Conservation (phyloP, 2,888 invertebrate species). For the Dasypolia templi region DNA sequence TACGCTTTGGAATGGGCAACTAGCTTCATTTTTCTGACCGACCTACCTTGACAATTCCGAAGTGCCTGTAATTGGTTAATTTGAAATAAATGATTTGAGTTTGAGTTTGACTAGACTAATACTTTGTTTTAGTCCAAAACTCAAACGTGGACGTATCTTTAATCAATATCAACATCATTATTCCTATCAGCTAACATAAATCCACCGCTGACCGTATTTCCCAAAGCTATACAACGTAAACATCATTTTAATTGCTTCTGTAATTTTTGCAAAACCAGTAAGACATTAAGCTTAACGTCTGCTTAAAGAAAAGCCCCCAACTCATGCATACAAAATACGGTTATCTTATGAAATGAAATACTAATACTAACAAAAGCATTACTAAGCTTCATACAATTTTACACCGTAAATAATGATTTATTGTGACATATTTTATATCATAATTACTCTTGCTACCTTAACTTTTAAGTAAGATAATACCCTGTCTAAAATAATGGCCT, state of each 20-base stretch:
- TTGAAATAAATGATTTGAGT: too few relatives aligned
- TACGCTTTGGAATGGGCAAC: too few relatives aligned
- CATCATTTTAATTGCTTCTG: constrained; percentile 11
- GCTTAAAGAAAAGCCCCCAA: constrained; percentile 8
- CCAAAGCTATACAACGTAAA: not conserved
- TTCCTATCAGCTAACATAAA: not conserved
- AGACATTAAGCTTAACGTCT: constrained; percentile 22
- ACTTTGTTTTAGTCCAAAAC: not conserved
- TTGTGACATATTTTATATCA: constrained; percentile 54
- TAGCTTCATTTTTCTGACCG: too few relatives aligned
- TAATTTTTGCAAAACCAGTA: not conserved
- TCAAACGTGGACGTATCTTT: not conserved
- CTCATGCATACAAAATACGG: constrained; percentile 49
- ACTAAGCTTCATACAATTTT: constrained; percentile 26
- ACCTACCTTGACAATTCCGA: too few relatives aligned
- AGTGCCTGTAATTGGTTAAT: too few relatives aligned
- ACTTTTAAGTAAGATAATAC: constrained; percentile 70
- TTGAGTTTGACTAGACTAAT: too few relatives aligned
- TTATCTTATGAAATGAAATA: constrained; percentile 29
- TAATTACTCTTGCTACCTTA: constrained; percentile 66
- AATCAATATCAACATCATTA: not conserved
- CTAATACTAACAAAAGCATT: constrained; percentile 32
- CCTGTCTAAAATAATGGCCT: constrained; percentile 67
- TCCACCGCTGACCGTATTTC: not conserved
- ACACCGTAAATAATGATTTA: constrained; percentile 49